Evolutionary conservation across 2,113 vertebrate genomes (phyloP).

Genomic region (Cichladusa arquata): DNA sequence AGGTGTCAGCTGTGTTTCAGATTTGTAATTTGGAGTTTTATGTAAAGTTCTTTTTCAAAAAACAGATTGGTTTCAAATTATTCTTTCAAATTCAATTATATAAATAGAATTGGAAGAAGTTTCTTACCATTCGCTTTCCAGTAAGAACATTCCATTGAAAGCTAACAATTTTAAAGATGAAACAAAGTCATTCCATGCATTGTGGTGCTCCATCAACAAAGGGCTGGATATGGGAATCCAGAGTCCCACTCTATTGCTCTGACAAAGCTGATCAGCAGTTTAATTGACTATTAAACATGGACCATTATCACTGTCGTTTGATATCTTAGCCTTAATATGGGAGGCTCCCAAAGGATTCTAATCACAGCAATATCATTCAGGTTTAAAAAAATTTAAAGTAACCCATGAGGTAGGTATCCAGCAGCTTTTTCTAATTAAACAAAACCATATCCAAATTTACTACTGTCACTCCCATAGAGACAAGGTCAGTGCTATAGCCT

Average conservation of each 20-base stretch:
- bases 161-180: not conserved
- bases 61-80: not conserved
- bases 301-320: not conserved
- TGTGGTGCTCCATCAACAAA: not conserved
- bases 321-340: not conserved
- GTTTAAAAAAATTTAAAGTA: not conserved
- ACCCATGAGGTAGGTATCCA: not conserved
- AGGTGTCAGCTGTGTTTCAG: not conserved
- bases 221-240: not conserved
- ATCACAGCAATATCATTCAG: not conserved
- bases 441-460: not conserved
- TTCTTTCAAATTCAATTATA: not conserved
- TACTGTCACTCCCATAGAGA: not conserved
- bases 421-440: not conserved
- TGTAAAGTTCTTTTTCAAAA: not conserved
- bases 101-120: not conserved
- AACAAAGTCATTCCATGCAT: not conserved
- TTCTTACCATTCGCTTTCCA: not conserved
- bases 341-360: not conserved
- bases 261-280: not conserved
- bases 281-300: not conserved
- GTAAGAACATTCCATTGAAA: not conserved
- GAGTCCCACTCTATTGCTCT: not conserved
- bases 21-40: not conserved
- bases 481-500: not conserved